Conservation (phyloP, 2,113 vertebrate genomes). For the Cyanoderma ruficeps region DNA sequence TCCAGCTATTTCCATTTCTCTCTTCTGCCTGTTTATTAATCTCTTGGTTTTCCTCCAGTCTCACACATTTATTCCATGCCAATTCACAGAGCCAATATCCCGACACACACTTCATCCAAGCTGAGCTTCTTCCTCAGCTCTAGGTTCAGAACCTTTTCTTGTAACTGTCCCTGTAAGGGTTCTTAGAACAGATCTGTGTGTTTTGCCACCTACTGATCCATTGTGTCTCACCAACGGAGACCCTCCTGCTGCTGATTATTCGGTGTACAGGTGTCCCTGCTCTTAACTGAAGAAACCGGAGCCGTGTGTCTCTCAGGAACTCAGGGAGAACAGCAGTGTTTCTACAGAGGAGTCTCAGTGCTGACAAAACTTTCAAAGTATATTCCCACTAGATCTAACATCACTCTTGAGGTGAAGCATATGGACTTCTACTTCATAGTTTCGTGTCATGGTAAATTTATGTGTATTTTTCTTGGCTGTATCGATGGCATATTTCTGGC, state of each 20-base stretch:
- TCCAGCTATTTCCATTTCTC: background rate
- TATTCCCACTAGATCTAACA: background rate
- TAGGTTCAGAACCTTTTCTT: background rate
- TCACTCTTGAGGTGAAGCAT: background rate
- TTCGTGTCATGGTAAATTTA: background rate
- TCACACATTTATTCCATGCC: background rate
- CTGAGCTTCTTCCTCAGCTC: background rate
- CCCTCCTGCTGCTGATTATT: background rate
- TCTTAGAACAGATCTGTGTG: background rate
- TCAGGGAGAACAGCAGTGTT: background rate
- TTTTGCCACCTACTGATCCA: background rate
- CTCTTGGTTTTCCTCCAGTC: background rate
- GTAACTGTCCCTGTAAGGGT: accelerated
- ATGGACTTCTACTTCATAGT: background rate
- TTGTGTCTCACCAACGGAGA: background rate
- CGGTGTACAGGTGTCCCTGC: accelerated
- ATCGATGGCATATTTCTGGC: background rate
- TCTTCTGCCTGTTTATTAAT: background rate
- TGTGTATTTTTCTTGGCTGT: background rate
- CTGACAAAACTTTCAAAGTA: background rate
- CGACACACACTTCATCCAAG: background rate
- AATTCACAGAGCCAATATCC: background rate
- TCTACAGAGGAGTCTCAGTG: background rate
- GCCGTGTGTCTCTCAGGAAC: background rate
- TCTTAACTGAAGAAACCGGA: background rate